A percentile compares a stretch with the other conserved stretches of the same genome.
phyloP scores from a whole-genome alignment of 1,140 invertebrate genomes.

The Anadara kagoshimensis region DNA sequence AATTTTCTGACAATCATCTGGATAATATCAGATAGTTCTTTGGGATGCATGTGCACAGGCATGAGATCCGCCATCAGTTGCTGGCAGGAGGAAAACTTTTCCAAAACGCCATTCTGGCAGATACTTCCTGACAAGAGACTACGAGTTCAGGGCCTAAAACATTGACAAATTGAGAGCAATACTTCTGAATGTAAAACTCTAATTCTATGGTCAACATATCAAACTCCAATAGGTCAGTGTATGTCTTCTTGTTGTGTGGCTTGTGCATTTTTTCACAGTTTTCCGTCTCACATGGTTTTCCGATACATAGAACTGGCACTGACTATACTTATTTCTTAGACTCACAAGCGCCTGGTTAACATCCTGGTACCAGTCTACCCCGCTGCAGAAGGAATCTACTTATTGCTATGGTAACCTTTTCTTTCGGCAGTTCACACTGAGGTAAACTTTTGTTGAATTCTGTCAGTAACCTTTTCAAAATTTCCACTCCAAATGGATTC shows the following conservation, averaged over 20 bases:
- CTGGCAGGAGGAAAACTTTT: slow-evolving; percentile 38
- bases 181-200: slow-evolving; percentile 23
- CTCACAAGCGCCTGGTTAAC: slow-evolving; percentile 12
- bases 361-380: slow-evolving; percentile 30
- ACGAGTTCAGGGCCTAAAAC: slow-evolving; percentile 9
- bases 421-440: slow-evolving; percentile 17
- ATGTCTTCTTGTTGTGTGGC: slow-evolving; percentile 12
- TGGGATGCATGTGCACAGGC: slow-evolving; percentile 18
- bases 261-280: slow-evolving; percentile 38
- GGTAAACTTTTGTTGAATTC: slow-evolving; percentile 23
- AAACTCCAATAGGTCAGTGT: slow-evolving; percentile 29
- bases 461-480: slow-evolving; percentile 21
- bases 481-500: slow-evolving; percentile 42
- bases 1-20: background rate
- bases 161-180: slow-evolving; percentile 7
- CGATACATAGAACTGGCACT: slow-evolving; percentile 37
- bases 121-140: slow-evolving; percentile 10
- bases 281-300: slow-evolving; percentile 3
- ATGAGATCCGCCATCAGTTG: slow-evolving; percentile 35
- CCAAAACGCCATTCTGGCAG: slow-evolving; percentile 13
- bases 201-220: slow-evolving; percentile 29
- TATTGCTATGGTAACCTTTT: slow-evolving; percentile 23
- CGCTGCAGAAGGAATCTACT: slow-evolving; percentile 29
- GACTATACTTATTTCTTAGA: slow-evolving; percentile 21
- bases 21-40: background rate